Base-by-base conservation (phyloP, 2,888 invertebrate genomes). In the Thelaira solivaga region DNA sequence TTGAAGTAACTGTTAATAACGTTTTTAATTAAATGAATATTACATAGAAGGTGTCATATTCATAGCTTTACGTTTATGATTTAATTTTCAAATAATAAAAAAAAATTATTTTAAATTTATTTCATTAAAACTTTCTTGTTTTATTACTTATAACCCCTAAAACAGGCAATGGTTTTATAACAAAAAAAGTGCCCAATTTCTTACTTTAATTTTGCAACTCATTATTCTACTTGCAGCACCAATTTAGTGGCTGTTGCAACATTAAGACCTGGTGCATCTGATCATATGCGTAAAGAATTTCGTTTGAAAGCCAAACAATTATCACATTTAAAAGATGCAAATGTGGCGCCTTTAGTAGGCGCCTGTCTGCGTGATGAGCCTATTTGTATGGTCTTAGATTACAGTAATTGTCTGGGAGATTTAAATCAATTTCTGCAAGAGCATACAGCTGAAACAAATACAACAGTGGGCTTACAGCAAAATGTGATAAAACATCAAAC, bases 381-480 rank as follows among this genome's bases (percentile, higher is more conserved):
- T 61, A 91, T 93, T 83, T 93, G 93, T 88, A 92, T 94, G 88
- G 93, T 96, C 75, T 91, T 94, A 84, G 95, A 96, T 89, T 93
- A 89, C 81, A 89, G 88, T 61, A 85, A 88, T 83, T 89, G 93
- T 85, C 91, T 92, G 85, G 95, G 95, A 68, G 96, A 96, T 90
- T 91, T 96, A 86, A 94, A 95, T 90, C 94, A 95, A 90, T 95
- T 94, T 90, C 91, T 96, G 83, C 93, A 94, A 86, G 93, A 94
- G 84, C 94, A 95, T 90, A 91, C 93, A 81, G 93, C 94, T 36
- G 94, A 95, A 88, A 93, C 93, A 45, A 49, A 26, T 29, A 36
- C 29, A 91, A 20, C 36, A 91, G 92, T 55, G 18, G 24, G 10
- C 24, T 47, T 13, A n/a, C 67, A 79, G 16, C 71, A 55, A 26